Evolutionary conservation across 2,888 invertebrate genomes (phyloP), one percentile per base, ranked within the genome.

Genomic region (Heliconius ismenius): DNA sequence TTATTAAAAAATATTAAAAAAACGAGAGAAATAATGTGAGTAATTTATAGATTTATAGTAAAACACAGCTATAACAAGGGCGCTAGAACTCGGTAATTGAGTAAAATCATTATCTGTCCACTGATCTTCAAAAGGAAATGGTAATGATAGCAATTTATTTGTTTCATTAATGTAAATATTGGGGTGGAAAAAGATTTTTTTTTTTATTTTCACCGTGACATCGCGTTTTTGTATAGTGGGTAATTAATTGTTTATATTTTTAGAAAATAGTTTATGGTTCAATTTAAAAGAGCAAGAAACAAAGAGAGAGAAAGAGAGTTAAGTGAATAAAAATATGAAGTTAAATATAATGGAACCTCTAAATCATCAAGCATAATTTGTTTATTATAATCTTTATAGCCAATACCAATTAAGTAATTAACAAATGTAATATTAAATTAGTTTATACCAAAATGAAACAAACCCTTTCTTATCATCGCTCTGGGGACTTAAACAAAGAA

Each of bases 381-480:
- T 64, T 28, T 11, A 64, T 64, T 64, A 28, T 32, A 64, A 64
- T 54, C 43, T n/a, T 54, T 60, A 60, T 36, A 39, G 18, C n/a
- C n/a, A n/a, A 49, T 18, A 64, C 28, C 64, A 74, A 73, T 74
- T 74, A 64, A 74, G 64, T 49, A 32, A 64, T 74, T 74, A 74
- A 64, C 73, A 74, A 74, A 74, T 26, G 9, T 54, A 69, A 68
- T 74, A 72, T 60, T 65, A 54, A 60, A 78, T 78, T 73, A 78
- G 18, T 54, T 67, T 49, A 78, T 62, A 76, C 54, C 24, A 62
- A 76, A 70, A 76, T 73, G 62, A 77, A 76, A 80, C 84, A 84
- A 83, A 84, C 85, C 87, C 86, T 85, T 87, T 86, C 86, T 83
- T 83, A 80, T 78, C 84, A 82, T 78, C 81, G 83, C 86, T 83